Percentiles rank a stretch among this genome's conserved stretches.
Evolutionary conservation across 2,888 invertebrate species (phyloP).

Genomic region (Eupithecia abbreviata): DNA sequence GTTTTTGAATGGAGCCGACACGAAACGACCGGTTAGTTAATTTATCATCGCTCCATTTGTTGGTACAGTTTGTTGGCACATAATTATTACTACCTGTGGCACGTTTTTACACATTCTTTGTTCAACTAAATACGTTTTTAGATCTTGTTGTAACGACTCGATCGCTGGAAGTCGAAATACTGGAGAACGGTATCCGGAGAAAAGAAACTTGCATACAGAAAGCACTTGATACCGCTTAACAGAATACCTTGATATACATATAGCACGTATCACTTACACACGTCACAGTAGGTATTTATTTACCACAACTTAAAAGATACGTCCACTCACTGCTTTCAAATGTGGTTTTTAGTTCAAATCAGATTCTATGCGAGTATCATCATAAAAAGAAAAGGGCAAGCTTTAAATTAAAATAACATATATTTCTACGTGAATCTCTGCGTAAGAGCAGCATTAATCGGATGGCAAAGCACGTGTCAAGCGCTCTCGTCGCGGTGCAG

Average conservation of each 20-base stretch:
- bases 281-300: neutral
- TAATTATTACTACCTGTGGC: slow-evolving; percentile 23
- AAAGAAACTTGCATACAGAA: no score
- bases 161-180: no score
- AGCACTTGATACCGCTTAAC: no score
- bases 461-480: slow-evolving; percentile 33
- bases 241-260: neutral
- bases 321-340: neutral
- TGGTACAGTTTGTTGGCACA: slow-evolving; percentile 21
- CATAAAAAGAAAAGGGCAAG: neutral
- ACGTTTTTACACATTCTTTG: slow-evolving; percentile 1
- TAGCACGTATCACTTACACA: neutral
- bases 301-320: neutral
- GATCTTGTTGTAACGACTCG: neutral
- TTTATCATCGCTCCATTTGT: slow-evolving; percentile 35
- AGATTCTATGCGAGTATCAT: neutral
- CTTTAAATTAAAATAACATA: neutral
- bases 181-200: no score
- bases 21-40: slow-evolving; percentile 29
- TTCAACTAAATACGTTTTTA: neutral
- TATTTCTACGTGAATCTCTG: neutral
- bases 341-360: neutral
- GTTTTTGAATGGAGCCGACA: slow-evolving; percentile 25
- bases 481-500: slow-evolving; percentile 21
- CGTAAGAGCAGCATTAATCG: slow-evolving; percentile 10